Conservation (phyloP, 2,888 invertebrate species). For the Allacma fusca region DNA sequence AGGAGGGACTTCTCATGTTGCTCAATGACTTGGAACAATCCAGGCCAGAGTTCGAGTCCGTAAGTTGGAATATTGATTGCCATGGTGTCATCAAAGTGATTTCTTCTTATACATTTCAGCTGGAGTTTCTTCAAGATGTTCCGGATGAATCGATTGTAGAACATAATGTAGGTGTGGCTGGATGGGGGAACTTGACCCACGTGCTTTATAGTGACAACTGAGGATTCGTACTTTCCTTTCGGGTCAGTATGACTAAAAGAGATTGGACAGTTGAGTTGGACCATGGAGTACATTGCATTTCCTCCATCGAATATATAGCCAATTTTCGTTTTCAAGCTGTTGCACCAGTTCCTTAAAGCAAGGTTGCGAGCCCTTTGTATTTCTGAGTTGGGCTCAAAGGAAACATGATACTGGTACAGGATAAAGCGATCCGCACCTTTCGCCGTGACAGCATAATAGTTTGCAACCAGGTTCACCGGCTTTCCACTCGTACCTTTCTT, state of each 20-base stretch:
- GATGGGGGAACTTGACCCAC: not conserved
- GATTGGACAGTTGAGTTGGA: not conserved
- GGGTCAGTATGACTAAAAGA: conserved; percentile 8
- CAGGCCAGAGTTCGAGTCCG: conserved; percentile 20
- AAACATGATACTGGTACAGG: conserved; percentile 13
- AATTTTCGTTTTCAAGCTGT: no score
- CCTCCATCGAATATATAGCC: not conserved
- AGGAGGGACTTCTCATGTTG: conserved; percentile 21
- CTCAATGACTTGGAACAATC: conserved; percentile 27
- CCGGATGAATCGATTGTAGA: conserved; percentile 30
- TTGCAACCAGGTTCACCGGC: not conserved
- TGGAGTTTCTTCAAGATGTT: conserved; percentile 5
- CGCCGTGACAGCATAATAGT: conserved; percentile 16
- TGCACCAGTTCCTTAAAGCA: conserved; percentile 12
- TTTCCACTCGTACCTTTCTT: conserved; percentile 33
- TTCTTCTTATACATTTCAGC: conserved; percentile 9
- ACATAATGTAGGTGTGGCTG: not conserved
- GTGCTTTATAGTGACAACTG: not conserved
- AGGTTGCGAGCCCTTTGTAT: not conserved
- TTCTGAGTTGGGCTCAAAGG: not conserved
- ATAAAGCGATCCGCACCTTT: not conserved
- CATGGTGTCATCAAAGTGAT: conserved; percentile 21
- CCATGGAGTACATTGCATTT: conserved; percentile 4
- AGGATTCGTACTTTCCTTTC: not conserved
- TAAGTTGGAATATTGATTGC: conserved; percentile 3